Base-by-base conservation (phyloP, 1,140 invertebrate species). In the Drosophila novamexicana region DNA sequence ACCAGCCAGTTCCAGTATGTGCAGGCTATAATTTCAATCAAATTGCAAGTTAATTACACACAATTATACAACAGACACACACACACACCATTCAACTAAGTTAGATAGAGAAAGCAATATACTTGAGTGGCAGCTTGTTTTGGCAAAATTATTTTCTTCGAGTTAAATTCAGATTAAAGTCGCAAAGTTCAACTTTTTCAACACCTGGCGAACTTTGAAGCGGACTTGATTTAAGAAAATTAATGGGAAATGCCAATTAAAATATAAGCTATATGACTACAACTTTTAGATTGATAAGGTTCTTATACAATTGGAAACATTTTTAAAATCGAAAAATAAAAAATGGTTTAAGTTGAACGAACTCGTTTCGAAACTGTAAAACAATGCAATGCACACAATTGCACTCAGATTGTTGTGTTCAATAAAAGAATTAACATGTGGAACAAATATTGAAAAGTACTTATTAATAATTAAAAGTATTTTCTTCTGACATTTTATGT, bases 11-110 rank as follows among this genome's bases (percentile, higher is more conserved):
- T 12, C 1, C 14, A 22, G 52, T 53, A 44, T 68, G 42, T 81
- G 61, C 32, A 67, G 65, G 62, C 71, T 88, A 86, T 88, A 86
- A 86, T 86, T 86, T 86, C 84, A 86, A 86, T 86, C 83, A 88
- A 88, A 86, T 89, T 81, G 84, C 79, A 83, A 86, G 69, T 86
- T 85, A 85, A 85, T 86, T 86, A 79, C 83, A 83, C 79, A 79
- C 83, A 86, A 86, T 86, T 86, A 86, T 69, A 77, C 57, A 54
- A 71, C 61, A 83, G 67, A 76, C 52, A 50, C 64, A 53, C 56
- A 56, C 49, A 63, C 39, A 52, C 40, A 70, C 29, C 29, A 57
- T 42, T 34, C 42, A 53, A 36, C 37, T 56, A 16, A 61, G 53
- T 36, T 16, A 64, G 54, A 58, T n/a, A 50, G 56, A 18, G 22